These are phyloP conservation scores for Cnemophilus loriae DNA, from an alignment of 2,113 vertebrate species.

Conservation along the genomic window DNA sequence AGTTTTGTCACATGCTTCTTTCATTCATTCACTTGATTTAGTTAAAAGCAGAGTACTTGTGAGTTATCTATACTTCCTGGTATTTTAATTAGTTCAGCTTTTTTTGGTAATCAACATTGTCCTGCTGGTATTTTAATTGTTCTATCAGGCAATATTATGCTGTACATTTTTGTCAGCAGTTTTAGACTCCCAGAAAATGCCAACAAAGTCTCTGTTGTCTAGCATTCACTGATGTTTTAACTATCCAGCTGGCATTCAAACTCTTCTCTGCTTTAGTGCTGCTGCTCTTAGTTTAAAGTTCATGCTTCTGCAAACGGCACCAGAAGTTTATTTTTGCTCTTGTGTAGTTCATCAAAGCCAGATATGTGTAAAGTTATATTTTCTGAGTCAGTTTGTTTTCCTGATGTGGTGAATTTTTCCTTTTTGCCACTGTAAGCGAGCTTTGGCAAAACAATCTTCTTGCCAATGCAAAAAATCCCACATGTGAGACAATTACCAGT, in stretches of 20 bases:
- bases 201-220: background rate
- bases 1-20: background rate
- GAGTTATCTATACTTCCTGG: background rate
- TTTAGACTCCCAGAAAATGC: background rate
- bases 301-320: background rate
- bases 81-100: background rate
- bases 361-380: background rate
- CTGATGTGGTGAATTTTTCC: background rate
- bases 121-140: background rate
- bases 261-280: background rate
- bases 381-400: background rate
- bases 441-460: conserved; percentile 7
- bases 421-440: background rate
- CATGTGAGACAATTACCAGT: background rate
- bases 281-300: conserved; percentile 10
- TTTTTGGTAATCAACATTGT: background rate
- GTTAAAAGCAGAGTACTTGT: background rate
- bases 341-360: background rate
- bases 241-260: background rate
- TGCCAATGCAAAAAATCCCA: background rate
- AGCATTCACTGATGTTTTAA: background rate
- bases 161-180: background rate
- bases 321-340: background rate
- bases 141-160: background rate
- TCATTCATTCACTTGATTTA: background rate